These are phyloP conservation scores for Protaetia brevitarsis DNA, from an alignment of 1,140 invertebrate species.

Conservation along the genomic window DNA sequence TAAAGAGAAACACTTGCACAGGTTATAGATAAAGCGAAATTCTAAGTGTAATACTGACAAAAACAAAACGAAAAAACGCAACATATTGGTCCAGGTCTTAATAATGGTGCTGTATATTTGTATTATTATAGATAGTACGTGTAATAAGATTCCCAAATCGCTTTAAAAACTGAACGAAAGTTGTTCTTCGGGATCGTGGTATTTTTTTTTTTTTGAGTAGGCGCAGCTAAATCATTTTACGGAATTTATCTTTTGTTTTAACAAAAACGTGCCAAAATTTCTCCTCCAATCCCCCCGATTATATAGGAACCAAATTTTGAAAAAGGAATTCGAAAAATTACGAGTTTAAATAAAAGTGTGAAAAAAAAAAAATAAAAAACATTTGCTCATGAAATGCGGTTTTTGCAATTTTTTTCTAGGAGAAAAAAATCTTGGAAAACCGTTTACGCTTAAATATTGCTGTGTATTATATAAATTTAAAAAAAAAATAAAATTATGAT, in stretches of 20 bases:
- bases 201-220: background rate
- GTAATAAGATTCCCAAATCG: too few relatives aligned
- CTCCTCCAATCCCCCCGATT: background rate
- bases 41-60: too few relatives aligned
- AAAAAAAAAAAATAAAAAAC: slow-evolving; percentile 29
- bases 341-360: background rate
- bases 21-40: too few relatives aligned
- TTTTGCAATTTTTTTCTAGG: slow-evolving; percentile 3
- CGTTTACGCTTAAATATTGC: slow-evolving; percentile 46
- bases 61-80: too few relatives aligned
- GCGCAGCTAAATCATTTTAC: too few relatives aligned
- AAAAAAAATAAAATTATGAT: slow-evolving; percentile 22
- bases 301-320: background rate
- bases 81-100: too few relatives aligned
- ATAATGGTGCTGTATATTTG: too few relatives aligned
- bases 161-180: too few relatives aligned
- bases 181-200: too few relatives aligned
- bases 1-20: background rate
- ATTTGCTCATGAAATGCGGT: slow-evolving; percentile 46
- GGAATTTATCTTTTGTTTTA: too few relatives aligned
- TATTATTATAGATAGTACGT: too few relatives aligned
- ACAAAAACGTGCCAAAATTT: slow-evolving; percentile 44
- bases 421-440: slow-evolving; percentile 10
- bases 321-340: background rate
- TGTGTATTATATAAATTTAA: slow-evolving; percentile 45